phyloP scores from a whole-genome alignment of 2,797 vertebrate species.

The Numenius phaeopus region DNA sequence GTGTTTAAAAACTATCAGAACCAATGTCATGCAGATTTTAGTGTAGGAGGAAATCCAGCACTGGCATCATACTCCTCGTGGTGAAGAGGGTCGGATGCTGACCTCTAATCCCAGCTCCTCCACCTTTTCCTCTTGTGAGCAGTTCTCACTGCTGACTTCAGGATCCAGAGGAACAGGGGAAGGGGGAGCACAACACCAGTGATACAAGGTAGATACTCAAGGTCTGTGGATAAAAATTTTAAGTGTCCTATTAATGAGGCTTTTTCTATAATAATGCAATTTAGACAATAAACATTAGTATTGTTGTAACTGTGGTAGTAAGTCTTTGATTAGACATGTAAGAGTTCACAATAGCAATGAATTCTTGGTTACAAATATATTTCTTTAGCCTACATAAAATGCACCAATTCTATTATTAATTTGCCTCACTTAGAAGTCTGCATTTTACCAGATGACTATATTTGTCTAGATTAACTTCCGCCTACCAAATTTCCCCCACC shows the following conservation, averaged over 20 bases:
- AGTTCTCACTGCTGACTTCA: neutral
- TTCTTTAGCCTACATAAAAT: neutral
- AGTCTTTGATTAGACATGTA: neutral
- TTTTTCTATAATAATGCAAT: neutral
- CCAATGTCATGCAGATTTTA: neutral
- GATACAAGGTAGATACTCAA: neutral
- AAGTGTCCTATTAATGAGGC: accelerated
- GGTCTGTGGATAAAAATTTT: neutral
- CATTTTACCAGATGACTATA: neutral
- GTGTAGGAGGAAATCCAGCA: accelerated
- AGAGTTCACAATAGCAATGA: neutral
- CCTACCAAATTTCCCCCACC: neutral
- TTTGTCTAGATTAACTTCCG: neutral
- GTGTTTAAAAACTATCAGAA: neutral
- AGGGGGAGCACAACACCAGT: neutral
- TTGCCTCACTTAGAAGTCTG: neutral
- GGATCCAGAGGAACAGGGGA: neutral
- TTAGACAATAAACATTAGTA: neutral
- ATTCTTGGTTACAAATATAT: neutral
- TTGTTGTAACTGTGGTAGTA: neutral
- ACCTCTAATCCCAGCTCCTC: neutral
- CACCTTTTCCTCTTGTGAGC: neutral
- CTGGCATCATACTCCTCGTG: accelerated
- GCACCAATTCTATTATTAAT: neutral
- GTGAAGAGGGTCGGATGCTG: neutral